These are phyloP conservation scores for Halichoeres trimaculatus DNA, from an alignment of 2,113 vertebrate genomes.

Conservation along the genomic window DNA sequence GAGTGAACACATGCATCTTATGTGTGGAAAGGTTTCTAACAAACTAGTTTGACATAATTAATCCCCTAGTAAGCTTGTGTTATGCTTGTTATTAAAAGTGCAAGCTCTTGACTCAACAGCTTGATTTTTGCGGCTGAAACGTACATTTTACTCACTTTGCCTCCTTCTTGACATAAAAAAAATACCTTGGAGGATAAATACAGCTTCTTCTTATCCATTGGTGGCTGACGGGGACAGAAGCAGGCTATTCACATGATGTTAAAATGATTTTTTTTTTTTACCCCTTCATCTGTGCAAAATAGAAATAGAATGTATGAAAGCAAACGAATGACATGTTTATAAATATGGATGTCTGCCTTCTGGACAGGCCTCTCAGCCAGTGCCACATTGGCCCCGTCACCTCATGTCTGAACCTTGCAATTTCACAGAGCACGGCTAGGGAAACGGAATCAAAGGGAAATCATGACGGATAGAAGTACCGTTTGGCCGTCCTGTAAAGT, in stretches of 20 bases:
- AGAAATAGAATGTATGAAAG: constrained; percentile 67
- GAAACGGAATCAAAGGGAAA: constrained; percentile 71
- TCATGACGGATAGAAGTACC: constrained; percentile 61
- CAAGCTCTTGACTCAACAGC: background rate
- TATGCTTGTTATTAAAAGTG: constrained; percentile 14
- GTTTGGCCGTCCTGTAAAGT: constrained; percentile 59
- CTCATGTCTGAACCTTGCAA: constrained; percentile 63
- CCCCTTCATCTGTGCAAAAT: constrained; percentile 62
- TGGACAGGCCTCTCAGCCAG: constrained; percentile 61
- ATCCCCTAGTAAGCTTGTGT: constrained; percentile 26
- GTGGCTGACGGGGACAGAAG: constrained; percentile 27
- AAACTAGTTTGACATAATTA: constrained; percentile 44
- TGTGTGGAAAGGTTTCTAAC: constrained; percentile 21
- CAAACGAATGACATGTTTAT: constrained; percentile 76
- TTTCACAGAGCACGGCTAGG: constrained; percentile 58
- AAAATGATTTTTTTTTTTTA: constrained; percentile 51
- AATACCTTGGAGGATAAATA: constrained; percentile 21
- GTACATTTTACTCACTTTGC: constrained; percentile 47
- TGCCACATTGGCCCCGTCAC: constrained; percentile 48
- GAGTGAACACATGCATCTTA: constrained; percentile 4
- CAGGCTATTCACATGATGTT: constrained; percentile 66
- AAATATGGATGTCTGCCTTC: constrained; percentile 72
- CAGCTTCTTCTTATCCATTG: constrained; percentile 30
- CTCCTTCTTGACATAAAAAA: constrained; percentile 40
- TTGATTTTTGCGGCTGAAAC: constrained; percentile 33